Conservation (phyloP, 2,113 vertebrate genomes). For the Vulpes vulpes region DNA sequence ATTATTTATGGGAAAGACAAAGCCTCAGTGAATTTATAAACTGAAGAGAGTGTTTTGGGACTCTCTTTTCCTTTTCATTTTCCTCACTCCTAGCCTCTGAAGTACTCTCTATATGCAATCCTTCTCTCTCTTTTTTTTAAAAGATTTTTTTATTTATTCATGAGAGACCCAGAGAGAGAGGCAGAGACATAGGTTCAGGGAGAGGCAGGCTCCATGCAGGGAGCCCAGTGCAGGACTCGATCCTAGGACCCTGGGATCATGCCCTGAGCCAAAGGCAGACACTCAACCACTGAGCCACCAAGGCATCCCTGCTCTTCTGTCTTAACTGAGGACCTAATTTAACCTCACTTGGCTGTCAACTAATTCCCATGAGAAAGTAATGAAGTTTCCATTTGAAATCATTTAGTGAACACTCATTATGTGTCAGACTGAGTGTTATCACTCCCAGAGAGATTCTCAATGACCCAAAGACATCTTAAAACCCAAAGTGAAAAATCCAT, state of each 20-base stretch:
- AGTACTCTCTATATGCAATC: background rate
- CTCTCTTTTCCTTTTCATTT: background rate
- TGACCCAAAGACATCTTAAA: background rate
- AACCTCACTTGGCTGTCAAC: background rate
- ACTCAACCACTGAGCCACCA: too few relatives aligned
- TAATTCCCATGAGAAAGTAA: background rate
- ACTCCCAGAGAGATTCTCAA: background rate
- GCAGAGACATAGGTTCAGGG: too few relatives aligned
- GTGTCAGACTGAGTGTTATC: background rate
- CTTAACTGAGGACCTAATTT: background rate
- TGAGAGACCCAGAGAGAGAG: too few relatives aligned
- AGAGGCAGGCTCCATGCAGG: too few relatives aligned
- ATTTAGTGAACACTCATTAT: background rate
- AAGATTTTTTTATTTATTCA: too few relatives aligned
- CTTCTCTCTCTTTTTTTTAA: too few relatives aligned
- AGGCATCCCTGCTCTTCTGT: background rate
- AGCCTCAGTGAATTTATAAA: background rate
- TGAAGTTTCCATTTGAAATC: constrained; percentile 3
- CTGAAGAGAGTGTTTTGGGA: background rate
- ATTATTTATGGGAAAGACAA: background rate
- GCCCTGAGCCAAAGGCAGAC: too few relatives aligned
- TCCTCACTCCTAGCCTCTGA: background rate
- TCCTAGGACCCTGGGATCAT: too few relatives aligned
- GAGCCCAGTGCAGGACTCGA: too few relatives aligned
- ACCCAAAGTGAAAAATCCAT: background rate